A percentile compares a stretch with the other conserved stretches of the same genome.
Conservation (phyloP, 1,140 invertebrate species). For the Lethrus apterus region DNA sequence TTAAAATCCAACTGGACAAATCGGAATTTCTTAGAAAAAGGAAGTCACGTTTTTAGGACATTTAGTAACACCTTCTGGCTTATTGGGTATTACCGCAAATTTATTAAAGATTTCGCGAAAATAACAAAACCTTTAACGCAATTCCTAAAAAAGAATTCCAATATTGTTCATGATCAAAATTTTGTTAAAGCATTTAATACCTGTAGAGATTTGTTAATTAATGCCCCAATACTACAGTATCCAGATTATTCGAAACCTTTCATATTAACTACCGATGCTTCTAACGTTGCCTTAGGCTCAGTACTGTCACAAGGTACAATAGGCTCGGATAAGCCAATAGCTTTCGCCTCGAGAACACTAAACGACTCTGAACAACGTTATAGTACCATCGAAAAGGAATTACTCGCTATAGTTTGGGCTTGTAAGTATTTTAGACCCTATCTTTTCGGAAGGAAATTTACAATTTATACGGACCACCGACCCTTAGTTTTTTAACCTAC, state of each 20-base stretch:
- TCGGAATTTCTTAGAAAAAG: constrained; percentile 23
- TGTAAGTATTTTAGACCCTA: background rate
- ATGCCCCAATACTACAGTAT: background rate
- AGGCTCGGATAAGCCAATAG: constrained; percentile 29
- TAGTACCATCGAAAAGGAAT: background rate
- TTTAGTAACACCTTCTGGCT: constrained; percentile 23
- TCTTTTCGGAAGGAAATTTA: background rate
- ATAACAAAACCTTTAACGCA: constrained; percentile 26
- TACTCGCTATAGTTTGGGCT: background rate
- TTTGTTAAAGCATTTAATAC: constrained; percentile 21
- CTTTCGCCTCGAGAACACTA: constrained; percentile 22
- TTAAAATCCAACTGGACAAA: constrained; percentile 30
- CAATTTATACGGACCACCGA: background rate
- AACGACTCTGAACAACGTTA: constrained; percentile 9
- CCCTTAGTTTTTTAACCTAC: constrained; percentile 13
- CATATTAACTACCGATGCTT: constrained; percentile 35
- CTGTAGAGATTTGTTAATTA: constrained; percentile 2
- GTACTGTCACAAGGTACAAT: constrained; percentile 33
- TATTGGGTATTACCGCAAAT: constrained; percentile 32
- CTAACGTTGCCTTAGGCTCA: constrained; percentile 32
- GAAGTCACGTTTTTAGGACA: constrained; percentile 15
- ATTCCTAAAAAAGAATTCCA: constrained; percentile 16
- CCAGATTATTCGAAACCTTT: constrained; percentile 21
- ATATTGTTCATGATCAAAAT: constrained; percentile 29
- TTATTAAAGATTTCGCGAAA: constrained; percentile 26